These are phyloP conservation scores for Pelecanus crispus DNA, from an alignment of 2,113 vertebrate genomes.

Conservation along the genomic window DNA sequence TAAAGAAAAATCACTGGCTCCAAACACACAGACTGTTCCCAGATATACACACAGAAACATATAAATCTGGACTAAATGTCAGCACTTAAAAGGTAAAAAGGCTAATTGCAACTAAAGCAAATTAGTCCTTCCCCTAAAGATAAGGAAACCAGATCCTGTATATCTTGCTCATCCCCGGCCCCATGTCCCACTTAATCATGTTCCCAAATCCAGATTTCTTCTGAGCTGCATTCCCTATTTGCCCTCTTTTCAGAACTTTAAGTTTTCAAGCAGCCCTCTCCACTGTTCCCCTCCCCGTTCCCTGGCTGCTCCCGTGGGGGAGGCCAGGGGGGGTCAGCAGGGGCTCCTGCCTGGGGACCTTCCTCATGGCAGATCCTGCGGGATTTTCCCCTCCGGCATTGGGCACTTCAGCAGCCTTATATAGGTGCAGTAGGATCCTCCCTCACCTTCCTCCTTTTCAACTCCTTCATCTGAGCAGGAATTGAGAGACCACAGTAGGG, in stretches of 20 bases:
- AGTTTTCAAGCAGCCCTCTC: background rate
- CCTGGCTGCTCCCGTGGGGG: background rate
- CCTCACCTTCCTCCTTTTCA: background rate
- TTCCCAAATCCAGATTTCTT: background rate
- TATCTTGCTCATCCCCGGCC: background rate
- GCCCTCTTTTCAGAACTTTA: background rate
- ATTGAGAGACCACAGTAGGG: background rate
- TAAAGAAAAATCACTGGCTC: background rate
- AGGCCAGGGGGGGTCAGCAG: too few relatives aligned
- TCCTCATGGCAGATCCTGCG: background rate
- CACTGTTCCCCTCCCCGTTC: background rate
- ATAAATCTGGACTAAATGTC: background rate
- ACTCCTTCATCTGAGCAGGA: accelerated
- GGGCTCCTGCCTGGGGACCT: background rate
- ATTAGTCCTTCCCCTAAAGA: background rate
- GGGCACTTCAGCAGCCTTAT: background rate
- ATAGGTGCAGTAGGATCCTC: background rate
- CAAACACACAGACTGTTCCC: background rate
- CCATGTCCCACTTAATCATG: background rate
- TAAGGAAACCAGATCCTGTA: background rate
- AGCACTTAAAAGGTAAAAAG: background rate
- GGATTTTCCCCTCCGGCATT: background rate
- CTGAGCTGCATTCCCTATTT: background rate
- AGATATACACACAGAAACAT: background rate
- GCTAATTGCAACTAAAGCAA: constrained; percentile 19